Conservation (phyloP, 2,797 vertebrate genomes). For the Glyptemys insculpta region DNA sequence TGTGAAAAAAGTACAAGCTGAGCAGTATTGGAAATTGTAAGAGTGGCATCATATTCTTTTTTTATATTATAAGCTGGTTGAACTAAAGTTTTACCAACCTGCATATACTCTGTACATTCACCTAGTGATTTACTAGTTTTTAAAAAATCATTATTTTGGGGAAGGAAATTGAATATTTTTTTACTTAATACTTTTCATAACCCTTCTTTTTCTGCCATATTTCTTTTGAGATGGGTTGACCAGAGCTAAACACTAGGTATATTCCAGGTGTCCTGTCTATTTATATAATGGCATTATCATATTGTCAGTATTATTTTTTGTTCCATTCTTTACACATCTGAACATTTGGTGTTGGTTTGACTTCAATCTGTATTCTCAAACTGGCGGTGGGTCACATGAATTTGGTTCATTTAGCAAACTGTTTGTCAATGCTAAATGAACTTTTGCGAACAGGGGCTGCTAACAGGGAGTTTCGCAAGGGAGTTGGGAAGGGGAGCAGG, state of each 20-base stretch:
- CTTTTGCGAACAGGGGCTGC: too few species aligned
- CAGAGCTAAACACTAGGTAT: neutral
- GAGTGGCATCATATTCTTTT: neutral
- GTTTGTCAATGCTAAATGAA: neutral
- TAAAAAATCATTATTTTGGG: neutral
- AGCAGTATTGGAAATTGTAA: neutral
- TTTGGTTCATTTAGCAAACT: neutral
- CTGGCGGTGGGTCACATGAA: neutral
- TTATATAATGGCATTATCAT: neutral
- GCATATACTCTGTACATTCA: neutral
- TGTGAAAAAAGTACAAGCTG: constrained; percentile 26
- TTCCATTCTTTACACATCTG: neutral
- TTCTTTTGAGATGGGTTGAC: constrained; percentile 1
- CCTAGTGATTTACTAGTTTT: neutral
- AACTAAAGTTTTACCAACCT: constrained; percentile 29
- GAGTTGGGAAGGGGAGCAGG: too few species aligned
- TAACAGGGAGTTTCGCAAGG: too few species aligned
- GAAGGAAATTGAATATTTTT: neutral
- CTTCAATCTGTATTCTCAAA: neutral
- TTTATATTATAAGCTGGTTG: neutral
- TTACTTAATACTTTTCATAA: constrained; percentile 22
- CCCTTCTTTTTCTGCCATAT: neutral
- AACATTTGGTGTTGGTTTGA: neutral
- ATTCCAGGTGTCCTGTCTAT: neutral
- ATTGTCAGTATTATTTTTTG: neutral